Base-by-base conservation (phyloP, 2,888 invertebrate genomes). In the Cotesia congregata region DNA sequence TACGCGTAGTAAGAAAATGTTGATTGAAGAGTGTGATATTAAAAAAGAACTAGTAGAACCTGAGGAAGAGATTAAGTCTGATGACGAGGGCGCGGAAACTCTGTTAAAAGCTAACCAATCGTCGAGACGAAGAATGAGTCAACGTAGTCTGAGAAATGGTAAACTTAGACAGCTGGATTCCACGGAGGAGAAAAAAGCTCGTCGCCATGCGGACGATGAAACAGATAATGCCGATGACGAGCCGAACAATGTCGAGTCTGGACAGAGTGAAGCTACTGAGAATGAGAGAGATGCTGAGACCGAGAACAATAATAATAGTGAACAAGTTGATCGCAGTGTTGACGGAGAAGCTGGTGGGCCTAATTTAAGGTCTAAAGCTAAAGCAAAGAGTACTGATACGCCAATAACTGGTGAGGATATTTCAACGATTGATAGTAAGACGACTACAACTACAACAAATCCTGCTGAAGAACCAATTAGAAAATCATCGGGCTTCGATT, bases 131-230 rank as follows among this genome's bases (percentile, higher is more conserved):
- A 84, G 74, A 61, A 40, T 68, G 39, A 67, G 61, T 80, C 91
- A 91, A 39, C 91, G 93, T 80, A 92, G 92, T 78, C 89, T 94
- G 75, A 90, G 94, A 72, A 94, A 94, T 86, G 94, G 94, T 0
- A 94, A 93, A 85, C 92, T 93, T 67, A 91, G 93, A 75, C 93
- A 93, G 88, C 80, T 85, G 0, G 87, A 88, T 77, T 85, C 85
- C 0, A 83, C 82, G 1, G 60, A 79, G 62, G 82, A 80, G 65
- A 86, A 84, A 72, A 86, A 83, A 64, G 79, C 85, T 17, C 82
- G 83, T 38, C 83, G 86, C 82, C 85, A 85, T 74, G 84, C 84
- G 17, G 87, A 87, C 20, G 88, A 86, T 7, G 70, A 67, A 20
- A 72, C 38, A n/a, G 41, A 17, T 6, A 86, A 85, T 12, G 81